These are phyloP conservation scores for Lasioglossum malachurum DNA, from an alignment of 2,888 invertebrate species.

Conservation along the genomic window DNA sequence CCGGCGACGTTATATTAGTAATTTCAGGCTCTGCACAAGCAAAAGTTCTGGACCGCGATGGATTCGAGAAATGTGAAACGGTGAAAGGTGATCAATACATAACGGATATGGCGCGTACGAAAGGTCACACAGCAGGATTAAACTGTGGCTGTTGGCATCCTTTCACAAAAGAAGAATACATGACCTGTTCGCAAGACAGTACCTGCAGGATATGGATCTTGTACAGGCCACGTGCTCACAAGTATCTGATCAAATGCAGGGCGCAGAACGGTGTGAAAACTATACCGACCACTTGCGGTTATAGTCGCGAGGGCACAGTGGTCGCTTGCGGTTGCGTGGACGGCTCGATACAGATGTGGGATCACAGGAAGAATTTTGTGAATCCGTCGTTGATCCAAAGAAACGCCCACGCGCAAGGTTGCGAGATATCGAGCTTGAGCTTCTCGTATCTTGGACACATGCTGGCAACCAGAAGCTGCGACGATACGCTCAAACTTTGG, in stretches of 20 bases:
- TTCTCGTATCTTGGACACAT: constrained; percentile 95
- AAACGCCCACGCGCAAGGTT: constrained; percentile 92
- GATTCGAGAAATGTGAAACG: constrained; percentile 96
- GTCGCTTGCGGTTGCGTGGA: constrained; percentile 97
- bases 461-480: constrained; percentile 93
- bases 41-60: constrained; percentile 97
- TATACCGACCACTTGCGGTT: constrained; percentile 93
- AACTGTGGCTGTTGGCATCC: constrained; percentile 98
- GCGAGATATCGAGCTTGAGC: constrained; percentile 93
- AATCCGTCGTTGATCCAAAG: constrained; percentile 92
- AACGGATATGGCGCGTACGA: constrained; percentile 96
- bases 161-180: constrained; percentile 94
- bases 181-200: constrained; percentile 97
- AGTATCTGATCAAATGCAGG: constrained; percentile 93
- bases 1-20: constrained; percentile 97
- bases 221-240: constrained; percentile 92
- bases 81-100: constrained; percentile 99
- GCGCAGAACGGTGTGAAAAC: constrained; percentile 94
- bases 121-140: constrained; percentile 96
- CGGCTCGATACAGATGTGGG: constrained; percentile 99
- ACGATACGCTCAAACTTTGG: constrained; percentile 98
- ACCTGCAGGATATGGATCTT: constrained; percentile 97
- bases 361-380: constrained; percentile 95
- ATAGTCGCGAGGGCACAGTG: constrained; percentile 93
- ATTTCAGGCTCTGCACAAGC: constrained; percentile 97